Base-by-base conservation (phyloP, 2,113 vertebrate genomes). In the Puffinus mauretanicus region DNA sequence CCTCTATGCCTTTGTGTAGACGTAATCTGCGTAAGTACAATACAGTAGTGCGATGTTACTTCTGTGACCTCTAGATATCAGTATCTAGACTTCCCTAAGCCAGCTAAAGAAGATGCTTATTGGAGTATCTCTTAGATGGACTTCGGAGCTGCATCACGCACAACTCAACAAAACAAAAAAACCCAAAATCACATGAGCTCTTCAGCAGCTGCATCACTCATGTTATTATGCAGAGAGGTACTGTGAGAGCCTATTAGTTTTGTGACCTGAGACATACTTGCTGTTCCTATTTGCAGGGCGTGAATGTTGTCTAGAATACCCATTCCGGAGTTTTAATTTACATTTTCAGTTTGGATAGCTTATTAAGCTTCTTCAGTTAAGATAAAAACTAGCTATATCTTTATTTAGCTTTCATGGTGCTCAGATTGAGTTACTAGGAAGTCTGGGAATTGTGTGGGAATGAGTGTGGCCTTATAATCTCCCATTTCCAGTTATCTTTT, bases 361-460 rank as follows among this genome's bases (percentile, higher is more conserved):
- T 79, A 77, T 51, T 52, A 77, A 69, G 11, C 60, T 86, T 51
- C 42, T 95, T 86, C 42, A 44, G 40, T n/a, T 84, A 82, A 84
- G 32, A 66, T 12, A n/a, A 70, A 77, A 78, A 30, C 3, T 47
- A 22, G 24, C 6, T 71, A 6, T 70, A n/a, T 64, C 47, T 80
- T 86, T 86, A 42, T 84, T 84, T 67, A 40, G 36, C 38, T 93
- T 91, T 89, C n/a, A n/a, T 5, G 9, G 16, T 77, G 30, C 73
- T 84, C 87, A 46, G 21, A 82, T 7, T 60, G 62, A 69, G n/a
- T 83, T 91, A 58, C 72, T 61, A 13, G 71, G 60, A 78, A 8
- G 46, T 83, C 46, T 95, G 91, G 42, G 86, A 95, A 81, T 81
- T 46, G n/a, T 83, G 86, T 91, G 90, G 90, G 79, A 92, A 88